Conservation (phyloP, 2,888 invertebrate species). For the Abscondita cerata region DNA sequence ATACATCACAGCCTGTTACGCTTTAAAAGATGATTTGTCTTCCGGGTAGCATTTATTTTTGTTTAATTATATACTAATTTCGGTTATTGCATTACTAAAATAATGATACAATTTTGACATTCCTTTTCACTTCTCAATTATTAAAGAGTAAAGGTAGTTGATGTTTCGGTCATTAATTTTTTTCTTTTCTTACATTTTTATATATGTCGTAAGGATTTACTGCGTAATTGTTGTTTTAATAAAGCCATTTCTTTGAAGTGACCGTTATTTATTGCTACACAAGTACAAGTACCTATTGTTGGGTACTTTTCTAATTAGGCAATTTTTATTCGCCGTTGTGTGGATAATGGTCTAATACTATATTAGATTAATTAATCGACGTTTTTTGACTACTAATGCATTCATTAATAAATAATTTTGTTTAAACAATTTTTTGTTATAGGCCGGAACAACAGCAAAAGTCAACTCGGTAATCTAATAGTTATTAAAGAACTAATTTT, state of each 20-base stretch:
- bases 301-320: too few species aligned
- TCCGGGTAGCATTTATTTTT: constrained; percentile 27
- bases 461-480: constrained; percentile 17
- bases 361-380: too few species aligned
- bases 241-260: constrained; percentile 25
- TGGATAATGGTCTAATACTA: neutral
- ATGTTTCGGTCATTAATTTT: constrained; percentile 29
- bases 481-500: constrained; percentile 32
- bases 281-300: too few species aligned
- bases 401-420: too few species aligned
- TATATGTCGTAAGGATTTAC: constrained; percentile 21
- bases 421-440: too few species aligned
- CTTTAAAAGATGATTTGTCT: constrained; percentile 22
- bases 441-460: too few species aligned
- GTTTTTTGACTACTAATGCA: too few species aligned
- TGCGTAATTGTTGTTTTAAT: constrained; percentile 28
- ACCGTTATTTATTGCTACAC: constrained; percentile 9
- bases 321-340: neutral
- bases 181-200: constrained; percentile 14
- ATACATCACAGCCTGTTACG: constrained; percentile 20
- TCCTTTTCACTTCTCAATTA: constrained; percentile 29
- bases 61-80: constrained; percentile 30
- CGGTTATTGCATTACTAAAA: constrained; percentile 24
- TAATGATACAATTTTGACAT: constrained; percentile 19
- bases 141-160: constrained; percentile 17